These are phyloP conservation scores for Naja naja DNA, from an alignment of 2,113 vertebrate genomes.

Conservation along the genomic window DNA sequence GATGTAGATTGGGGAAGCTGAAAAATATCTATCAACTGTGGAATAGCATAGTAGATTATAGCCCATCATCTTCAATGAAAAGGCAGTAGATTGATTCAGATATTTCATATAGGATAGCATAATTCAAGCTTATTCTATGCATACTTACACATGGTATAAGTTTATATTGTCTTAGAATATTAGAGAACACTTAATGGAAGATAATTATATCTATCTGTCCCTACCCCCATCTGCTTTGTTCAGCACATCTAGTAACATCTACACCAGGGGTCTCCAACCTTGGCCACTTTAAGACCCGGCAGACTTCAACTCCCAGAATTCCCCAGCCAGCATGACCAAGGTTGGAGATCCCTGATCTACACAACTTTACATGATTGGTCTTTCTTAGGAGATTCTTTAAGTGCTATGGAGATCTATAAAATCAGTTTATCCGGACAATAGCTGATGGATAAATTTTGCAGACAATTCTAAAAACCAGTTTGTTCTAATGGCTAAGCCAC, in stretches of 20 bases:
- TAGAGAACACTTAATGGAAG: not conserved
- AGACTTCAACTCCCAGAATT: too few species aligned
- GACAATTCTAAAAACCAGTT: too few species aligned
- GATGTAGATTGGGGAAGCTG: not conserved
- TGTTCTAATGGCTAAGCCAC: too few species aligned
- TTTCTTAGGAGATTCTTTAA: too few species aligned
- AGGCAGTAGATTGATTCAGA: not conserved
- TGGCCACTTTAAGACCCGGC: too few species aligned
- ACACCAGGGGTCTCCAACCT: not conserved
- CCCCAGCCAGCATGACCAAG: too few species aligned
- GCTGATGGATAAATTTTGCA: too few species aligned
- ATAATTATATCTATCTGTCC: not conserved
- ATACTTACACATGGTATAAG: not conserved
- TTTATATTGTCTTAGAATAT: not conserved
- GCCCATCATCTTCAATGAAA: not conserved
- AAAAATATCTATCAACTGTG: not conserved
- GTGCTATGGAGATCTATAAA: too few species aligned
- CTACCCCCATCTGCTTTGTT: not conserved
- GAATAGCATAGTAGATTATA: not conserved
- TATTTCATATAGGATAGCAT: not conserved
- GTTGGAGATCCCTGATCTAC: too few species aligned
- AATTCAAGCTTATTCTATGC: not conserved
- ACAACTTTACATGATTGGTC: too few species aligned
- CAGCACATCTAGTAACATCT: not conserved
- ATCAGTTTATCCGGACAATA: too few species aligned